Conservation (phyloP, 2,888 invertebrate genomes). For the Aspidapion aeneum region DNA sequence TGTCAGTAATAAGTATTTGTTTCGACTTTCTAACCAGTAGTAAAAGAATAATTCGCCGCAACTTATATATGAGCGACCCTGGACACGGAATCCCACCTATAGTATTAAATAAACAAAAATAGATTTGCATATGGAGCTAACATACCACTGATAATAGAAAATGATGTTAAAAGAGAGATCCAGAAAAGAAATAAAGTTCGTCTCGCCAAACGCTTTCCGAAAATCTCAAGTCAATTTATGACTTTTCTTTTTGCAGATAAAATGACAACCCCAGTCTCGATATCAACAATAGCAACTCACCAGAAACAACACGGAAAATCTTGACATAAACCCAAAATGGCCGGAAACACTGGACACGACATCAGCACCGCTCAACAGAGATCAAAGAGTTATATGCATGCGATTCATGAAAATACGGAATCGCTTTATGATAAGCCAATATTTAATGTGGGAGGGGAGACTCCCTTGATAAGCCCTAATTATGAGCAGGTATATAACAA, state of each 20-base stretch:
- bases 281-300: background rate
- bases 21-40: no score
- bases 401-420: constrained; percentile 25
- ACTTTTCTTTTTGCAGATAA: background rate
- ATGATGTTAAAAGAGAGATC: no score
- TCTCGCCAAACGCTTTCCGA: no score
- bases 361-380: background rate
- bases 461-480: constrained; percentile 14
- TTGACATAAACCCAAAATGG: background rate
- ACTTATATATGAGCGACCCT: no score
- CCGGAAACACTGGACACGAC: background rate
- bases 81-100: no score
- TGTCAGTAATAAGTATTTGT: no score
- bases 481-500: background rate
- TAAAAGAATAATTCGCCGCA: no score
- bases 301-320: background rate
- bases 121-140: no score
- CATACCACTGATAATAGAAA: no score
- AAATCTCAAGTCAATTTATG: no score
- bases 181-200: no score
- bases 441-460: constrained; percentile 21
- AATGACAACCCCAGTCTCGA: background rate
- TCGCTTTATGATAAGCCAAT: constrained; percentile 13
- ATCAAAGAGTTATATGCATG: background rate
- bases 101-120: no score